Conservation (phyloP, 1,140 invertebrate genomes). For the Teleopsis dalmanni region DNA sequence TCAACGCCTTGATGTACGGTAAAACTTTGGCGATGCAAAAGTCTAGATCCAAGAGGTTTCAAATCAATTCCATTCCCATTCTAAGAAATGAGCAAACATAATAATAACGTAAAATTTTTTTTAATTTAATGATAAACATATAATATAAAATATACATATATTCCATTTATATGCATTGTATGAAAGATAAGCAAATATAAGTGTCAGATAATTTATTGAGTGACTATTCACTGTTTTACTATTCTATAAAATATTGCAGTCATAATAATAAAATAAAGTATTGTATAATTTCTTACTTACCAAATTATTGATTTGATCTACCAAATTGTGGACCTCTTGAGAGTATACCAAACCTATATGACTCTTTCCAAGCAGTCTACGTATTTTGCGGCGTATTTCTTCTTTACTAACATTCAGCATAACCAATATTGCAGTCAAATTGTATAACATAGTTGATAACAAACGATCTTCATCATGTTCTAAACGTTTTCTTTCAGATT, state of each 20-base stretch:
- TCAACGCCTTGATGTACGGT: conserved; percentile 92
- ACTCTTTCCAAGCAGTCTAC: conserved; percentile 91
- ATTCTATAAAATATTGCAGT: too few species aligned
- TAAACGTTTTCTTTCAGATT: conserved; percentile 88
- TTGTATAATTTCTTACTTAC: conserved; percentile 51
- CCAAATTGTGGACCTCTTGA: conserved; percentile 91
- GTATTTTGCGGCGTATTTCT: conserved; percentile 85
- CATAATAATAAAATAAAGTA: neutral
- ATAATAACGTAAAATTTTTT: neutral
- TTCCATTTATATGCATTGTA: too few species aligned
- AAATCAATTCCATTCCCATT: conserved; percentile 95
- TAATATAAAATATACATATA: neutral
- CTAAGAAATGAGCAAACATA: conserved; percentile 42
- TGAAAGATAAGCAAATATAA: too few species aligned
- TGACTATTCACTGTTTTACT: neutral
- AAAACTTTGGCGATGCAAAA: conserved; percentile 94
- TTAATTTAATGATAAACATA: neutral
- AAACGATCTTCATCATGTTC: conserved; percentile 98
- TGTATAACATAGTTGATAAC: conserved; percentile 91
- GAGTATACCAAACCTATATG: conserved; percentile 97
- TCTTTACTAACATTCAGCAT: conserved; percentile 85
- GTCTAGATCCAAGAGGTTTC: conserved; percentile 81
- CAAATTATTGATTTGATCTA: conserved; percentile 91
- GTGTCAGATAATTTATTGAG: neutral
- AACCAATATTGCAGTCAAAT: conserved; percentile 92